Evolutionary conservation across 2,113 vertebrate genomes (phyloP).

Genomic region (Colaptes auratus): DNA sequence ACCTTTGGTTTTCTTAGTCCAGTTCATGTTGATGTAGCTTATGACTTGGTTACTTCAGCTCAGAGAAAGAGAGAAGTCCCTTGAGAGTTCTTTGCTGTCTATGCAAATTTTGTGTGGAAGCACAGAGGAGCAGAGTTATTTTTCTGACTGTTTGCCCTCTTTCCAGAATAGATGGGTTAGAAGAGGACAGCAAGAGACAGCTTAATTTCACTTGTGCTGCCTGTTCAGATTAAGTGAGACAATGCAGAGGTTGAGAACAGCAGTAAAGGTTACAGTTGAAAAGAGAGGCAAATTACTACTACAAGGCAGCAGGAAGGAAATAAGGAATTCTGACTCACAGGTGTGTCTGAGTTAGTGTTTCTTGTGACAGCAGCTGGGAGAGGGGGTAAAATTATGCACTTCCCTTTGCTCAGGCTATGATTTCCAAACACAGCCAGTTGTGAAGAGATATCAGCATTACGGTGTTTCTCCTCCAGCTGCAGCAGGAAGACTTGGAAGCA

Average conservation of each 20-base stretch:
- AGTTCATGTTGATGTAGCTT: conserved; percentile 6
- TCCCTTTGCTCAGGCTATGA: background rate
- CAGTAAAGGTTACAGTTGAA: conserved; percentile 13
- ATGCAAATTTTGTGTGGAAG: background rate
- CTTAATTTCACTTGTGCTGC: background rate
- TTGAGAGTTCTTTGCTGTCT: background rate
- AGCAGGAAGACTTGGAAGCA: background rate
- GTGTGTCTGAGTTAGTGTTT: conserved; percentile 25
- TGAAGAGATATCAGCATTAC: background rate
- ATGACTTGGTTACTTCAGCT: background rate
- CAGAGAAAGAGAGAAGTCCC: background rate
- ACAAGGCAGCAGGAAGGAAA: conserved; percentile 2
- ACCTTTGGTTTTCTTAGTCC: conserved; percentile 24
- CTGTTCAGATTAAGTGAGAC: background rate
- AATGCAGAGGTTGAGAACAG: background rate
- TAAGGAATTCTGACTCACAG: conserved; percentile 46
- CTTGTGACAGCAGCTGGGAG: conserved; percentile 4
- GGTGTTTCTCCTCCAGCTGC: background rate
- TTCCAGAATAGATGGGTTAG: background rate
- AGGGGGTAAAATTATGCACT: background rate
- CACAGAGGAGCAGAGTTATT: background rate
- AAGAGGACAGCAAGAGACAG: background rate
- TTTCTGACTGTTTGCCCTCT: background rate
- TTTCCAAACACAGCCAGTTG: background rate
- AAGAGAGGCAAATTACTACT: background rate